Conservation (phyloP, 2,797 vertebrate species). For the Pseudomugil gertrudae region DNA sequence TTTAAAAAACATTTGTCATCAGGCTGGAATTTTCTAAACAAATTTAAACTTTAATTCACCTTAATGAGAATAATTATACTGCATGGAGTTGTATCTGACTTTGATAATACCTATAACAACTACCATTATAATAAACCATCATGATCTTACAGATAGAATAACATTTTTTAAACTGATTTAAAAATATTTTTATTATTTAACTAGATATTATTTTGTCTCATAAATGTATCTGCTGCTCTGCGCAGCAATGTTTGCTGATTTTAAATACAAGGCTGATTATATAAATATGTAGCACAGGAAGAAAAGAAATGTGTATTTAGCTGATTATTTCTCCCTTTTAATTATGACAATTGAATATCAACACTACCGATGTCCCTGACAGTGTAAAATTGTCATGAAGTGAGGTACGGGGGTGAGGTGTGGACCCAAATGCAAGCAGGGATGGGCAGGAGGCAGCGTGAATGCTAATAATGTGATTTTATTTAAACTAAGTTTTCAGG, state of each 20-base stretch:
- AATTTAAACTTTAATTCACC: constrained; percentile 48
- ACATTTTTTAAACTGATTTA: background rate
- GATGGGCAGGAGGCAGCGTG: too few relatives aligned
- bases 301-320: background rate
- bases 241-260: background rate
- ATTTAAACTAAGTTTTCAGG: too few relatives aligned
- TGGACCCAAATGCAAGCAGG: too few relatives aligned
- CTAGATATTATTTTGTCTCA: background rate
- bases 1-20: constrained; percentile 24
- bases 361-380: too few relatives aligned
- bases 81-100: constrained; percentile 16
- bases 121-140: background rate
- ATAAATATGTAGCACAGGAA: background rate
- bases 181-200: too few relatives aligned
- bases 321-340: background rate
- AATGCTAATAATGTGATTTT: too few relatives aligned
- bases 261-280: background rate
- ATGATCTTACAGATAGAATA: background rate
- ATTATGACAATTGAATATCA: too few relatives aligned
- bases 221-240: background rate
- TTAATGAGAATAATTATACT: too few relatives aligned
- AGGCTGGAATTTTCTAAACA: constrained; percentile 41
- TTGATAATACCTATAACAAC: constrained; percentile 9
- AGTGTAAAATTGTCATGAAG: too few relatives aligned
- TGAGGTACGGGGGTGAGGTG: too few relatives aligned